These are phyloP conservation scores for Entomyzon cyanotis DNA, from an alignment of 2,113 vertebrate genomes.

Conservation along the genomic window DNA sequence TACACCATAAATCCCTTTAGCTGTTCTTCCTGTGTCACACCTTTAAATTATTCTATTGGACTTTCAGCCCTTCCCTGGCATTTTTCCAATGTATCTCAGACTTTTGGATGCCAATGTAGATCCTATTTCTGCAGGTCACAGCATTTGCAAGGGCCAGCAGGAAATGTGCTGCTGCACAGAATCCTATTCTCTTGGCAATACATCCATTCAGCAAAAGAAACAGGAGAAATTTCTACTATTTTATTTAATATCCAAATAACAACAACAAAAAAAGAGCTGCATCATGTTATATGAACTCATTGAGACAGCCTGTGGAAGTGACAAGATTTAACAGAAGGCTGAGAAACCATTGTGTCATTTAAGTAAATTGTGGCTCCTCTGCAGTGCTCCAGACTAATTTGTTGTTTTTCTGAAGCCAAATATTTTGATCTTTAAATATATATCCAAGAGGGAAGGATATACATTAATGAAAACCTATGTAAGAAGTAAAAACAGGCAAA, in stretches of 20 bases:
- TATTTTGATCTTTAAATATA: background rate
- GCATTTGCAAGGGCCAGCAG: background rate
- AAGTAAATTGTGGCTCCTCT: background rate
- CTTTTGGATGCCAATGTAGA: background rate
- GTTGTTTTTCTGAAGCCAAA: background rate
- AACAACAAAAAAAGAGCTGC: background rate
- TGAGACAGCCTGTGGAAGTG: background rate
- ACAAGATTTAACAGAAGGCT: background rate
- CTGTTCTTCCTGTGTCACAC: background rate
- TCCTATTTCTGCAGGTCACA: background rate
- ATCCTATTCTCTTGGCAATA: background rate
- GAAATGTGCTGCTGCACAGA: background rate
- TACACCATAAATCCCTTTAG: background rate
- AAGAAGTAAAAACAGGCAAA: background rate
- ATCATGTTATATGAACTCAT: background rate
- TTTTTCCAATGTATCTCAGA: background rate
- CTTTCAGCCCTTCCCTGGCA: background rate
- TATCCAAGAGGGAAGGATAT: background rate
- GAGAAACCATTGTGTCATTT: background rate
- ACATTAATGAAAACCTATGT: fast-evolving
- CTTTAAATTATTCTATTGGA: background rate
- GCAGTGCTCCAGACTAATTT: background rate
- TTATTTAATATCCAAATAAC: background rate
- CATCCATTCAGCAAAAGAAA: background rate
- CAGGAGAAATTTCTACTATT: background rate